phyloP scores from a whole-genome alignment of 2,797 vertebrate genomes.

The Dicrostonyx torquatus region DNA sequence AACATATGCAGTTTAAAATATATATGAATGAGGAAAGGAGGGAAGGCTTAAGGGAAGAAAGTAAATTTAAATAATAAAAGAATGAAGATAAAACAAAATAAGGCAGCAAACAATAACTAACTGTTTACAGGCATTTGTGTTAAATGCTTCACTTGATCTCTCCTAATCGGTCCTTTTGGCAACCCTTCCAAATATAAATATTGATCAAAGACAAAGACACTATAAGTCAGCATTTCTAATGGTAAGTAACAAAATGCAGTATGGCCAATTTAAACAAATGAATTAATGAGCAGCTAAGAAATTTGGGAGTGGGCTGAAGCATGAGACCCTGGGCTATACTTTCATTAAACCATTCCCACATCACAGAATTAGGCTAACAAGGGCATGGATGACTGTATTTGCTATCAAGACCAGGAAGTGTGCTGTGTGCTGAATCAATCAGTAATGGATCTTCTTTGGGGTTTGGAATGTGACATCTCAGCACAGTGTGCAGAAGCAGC shows the following conservation, averaged over 20 bases:
- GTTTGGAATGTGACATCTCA: background rate
- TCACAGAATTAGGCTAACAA: background rate
- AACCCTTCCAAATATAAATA: background rate
- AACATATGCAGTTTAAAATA: background rate
- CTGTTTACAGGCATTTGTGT: background rate
- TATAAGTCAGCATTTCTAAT: background rate
- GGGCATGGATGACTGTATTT: background rate
- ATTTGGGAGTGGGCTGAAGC: background rate
- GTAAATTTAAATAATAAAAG: background rate
- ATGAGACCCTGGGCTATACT: background rate
- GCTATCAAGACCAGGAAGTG: background rate
- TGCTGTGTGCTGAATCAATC: background rate
- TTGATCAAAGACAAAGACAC: slow-evolving; percentile 31
- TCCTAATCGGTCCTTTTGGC: background rate
- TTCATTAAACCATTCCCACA: background rate
- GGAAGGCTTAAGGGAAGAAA: no score
- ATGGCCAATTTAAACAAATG: background rate
- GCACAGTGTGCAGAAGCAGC: background rate
- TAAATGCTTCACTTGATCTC: background rate
- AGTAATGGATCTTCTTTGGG: background rate
- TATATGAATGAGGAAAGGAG: background rate
- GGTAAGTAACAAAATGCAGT: background rate
- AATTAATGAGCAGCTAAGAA: background rate
- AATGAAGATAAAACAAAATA: background rate
- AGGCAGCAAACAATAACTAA: background rate